These are phyloP conservation scores for Nephrotoma flavescens DNA, from an alignment of 2,888 invertebrate species.

Conservation along the genomic window DNA sequence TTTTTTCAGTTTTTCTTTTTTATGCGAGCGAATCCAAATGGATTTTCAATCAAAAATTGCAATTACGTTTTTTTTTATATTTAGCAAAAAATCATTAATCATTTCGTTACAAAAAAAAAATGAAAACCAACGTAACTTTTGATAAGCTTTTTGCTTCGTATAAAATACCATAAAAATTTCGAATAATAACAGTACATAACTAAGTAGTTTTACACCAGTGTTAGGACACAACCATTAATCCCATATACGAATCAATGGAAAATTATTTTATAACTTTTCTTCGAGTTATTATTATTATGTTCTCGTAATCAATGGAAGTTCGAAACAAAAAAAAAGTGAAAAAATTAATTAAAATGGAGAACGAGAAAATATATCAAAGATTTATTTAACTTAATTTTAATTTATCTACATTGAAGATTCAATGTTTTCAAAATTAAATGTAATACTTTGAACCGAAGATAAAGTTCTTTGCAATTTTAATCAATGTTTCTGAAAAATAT, in stretches of 20 bases:
- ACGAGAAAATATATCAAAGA: neutral
- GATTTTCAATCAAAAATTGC: neutral
- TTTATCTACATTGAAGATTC: neutral
- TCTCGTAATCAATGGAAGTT: no score
- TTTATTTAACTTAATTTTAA: neutral
- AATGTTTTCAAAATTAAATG: neutral
- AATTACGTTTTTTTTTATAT: neutral
- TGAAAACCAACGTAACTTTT: no score
- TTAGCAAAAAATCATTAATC: neutral
- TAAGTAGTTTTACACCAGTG: neutral
- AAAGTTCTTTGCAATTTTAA: no score
- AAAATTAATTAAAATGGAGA: neutral
- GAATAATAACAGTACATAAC: neutral
- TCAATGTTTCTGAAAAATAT: no score
- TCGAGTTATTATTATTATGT: neutral
- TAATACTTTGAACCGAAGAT: neutral
- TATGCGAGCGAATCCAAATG: neutral
- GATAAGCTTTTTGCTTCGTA: no score
- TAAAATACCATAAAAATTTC: no score
- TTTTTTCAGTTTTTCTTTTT: neutral
- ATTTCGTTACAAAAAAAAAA: neutral
- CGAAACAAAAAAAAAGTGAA: neutral
- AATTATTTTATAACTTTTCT: neutral
- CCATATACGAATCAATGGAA: neutral
- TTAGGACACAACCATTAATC: neutral